Conservation (phyloP, 2,888 invertebrate species). For the Pyrrhosoma nymphula region DNA sequence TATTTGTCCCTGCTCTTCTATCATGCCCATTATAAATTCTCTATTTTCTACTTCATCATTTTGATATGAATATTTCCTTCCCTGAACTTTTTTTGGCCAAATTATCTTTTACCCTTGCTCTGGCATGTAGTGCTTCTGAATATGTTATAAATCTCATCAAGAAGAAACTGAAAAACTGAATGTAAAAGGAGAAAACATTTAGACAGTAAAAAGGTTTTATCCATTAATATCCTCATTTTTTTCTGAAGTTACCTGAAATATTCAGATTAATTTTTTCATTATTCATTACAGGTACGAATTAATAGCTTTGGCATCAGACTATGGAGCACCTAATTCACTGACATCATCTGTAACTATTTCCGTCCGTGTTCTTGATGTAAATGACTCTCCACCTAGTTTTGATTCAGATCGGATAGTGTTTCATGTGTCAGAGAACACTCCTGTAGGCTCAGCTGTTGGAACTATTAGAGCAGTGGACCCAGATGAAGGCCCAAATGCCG, state of each 20-base stretch:
- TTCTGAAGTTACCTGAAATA: neutral
- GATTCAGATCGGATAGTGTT: slow-evolving; percentile 92
- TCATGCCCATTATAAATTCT: too few relatives aligned
- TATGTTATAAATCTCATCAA: too few relatives aligned
- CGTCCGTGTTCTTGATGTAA: slow-evolving; percentile 92
- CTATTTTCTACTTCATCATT: too few relatives aligned
- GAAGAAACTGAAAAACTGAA: too few relatives aligned
- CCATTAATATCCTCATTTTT: neutral
- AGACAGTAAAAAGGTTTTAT: neutral
- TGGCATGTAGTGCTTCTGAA: too few relatives aligned
- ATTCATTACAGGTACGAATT: slow-evolving; percentile 85
- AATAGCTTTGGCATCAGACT: slow-evolving; percentile 93
- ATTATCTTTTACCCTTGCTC: too few relatives aligned
- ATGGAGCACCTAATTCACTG: slow-evolving; percentile 85
- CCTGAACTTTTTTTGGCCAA: too few relatives aligned
- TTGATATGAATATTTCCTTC: too few relatives aligned
- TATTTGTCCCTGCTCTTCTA: too few relatives aligned
- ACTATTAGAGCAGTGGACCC: slow-evolving; percentile 94
- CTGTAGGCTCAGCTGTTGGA: slow-evolving; percentile 95
- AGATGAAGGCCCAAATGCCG: slow-evolving; percentile 94
- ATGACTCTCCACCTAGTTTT: slow-evolving; percentile 94
- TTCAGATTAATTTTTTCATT: neutral
- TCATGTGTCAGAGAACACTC: slow-evolving; percentile 97
- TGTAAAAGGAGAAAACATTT: too few relatives aligned
- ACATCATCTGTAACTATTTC: slow-evolving; percentile 80